These are phyloP conservation scores for Anoplopoma fimbria DNA, from an alignment of 2,113 vertebrate genomes.

Conservation along the genomic window DNA sequence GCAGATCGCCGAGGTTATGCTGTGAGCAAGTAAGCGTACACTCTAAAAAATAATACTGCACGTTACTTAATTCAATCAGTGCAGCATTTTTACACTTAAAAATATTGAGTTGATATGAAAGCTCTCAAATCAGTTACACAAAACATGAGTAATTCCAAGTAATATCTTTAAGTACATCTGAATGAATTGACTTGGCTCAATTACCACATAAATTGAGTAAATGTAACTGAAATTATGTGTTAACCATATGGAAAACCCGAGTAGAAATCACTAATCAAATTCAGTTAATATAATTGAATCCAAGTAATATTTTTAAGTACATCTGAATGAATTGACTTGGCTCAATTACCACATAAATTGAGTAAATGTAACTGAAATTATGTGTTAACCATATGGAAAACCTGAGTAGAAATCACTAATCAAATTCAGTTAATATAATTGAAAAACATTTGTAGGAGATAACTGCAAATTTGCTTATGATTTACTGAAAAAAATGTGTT, in stretches of 20 bases:
- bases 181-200: not conserved
- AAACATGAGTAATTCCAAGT: not conserved
- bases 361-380: not conserved
- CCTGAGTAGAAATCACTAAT: not conserved
- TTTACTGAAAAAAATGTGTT: not conserved
- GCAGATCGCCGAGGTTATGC: no score
- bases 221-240: not conserved
- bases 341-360: not conserved
- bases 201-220: not conserved
- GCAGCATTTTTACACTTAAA: not conserved
- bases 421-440: not conserved
- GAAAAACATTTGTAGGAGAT: not conserved
- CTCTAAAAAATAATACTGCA: conserved; percentile 2
- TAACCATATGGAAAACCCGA: not conserved
- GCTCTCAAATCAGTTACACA: not conserved
- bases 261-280: not conserved
- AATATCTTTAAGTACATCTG: not conserved
- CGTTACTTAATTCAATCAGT: not conserved
- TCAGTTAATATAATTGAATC: not conserved
- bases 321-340: not conserved
- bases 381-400: not conserved
- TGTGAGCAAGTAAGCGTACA: no score
- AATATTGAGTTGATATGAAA: not conserved
- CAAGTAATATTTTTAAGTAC: not conserved
- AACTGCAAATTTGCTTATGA: not conserved